Base-by-base conservation (phyloP, 2,797 vertebrate species). In the Leptodactylus fallax region DNA sequence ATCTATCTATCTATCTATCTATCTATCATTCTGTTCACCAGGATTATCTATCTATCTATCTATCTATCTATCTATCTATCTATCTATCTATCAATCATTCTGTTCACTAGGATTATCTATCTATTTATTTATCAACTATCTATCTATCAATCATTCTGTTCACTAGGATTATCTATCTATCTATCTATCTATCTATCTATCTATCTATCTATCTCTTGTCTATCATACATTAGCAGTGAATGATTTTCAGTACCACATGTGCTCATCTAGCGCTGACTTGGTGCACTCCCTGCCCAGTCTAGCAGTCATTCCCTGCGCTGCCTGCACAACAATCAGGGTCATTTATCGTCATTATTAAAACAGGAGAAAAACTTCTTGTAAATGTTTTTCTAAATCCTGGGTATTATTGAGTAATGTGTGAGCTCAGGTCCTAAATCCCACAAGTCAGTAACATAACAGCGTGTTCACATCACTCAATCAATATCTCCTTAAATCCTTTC, bases 401-500 rank as follows among this genome's bases (percentile, higher is more conserved):
- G 74, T 14, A 19, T 51, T 79, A 79, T 56, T 27, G 58, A 55
- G 84, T 67, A 53, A 58, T 78, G n/a, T 78, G 78, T 45, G 74
- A 63, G 63, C 69, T 86, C 13, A 25, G 49, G 45, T 60, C 77
- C 65, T 45, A 47, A 71, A 49, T 86, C 85, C 85, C 85, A 19
- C 53, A 86, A 58, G 78, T 81, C 58, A 12, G 65, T 71, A 86
- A 69, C 53, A 27, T 86, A 71, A 51, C 78, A 86, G 78, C 79
- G 85, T 36, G 36, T 81, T 69, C 65, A 72, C 74, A 80, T 81
- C 78, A 81, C 6, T 79, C 85, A 86, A 86, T 81, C 85, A 61
- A 86, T 86, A 86, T 72, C 77, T 56, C 13, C 78, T 77, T 80
- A 80, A 86, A 80, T 72, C 51, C 78, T 72, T 72, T 86, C 63